A percentile compares a stretch with the other conserved stretches of the same genome.
Conservation (phyloP, 1,140 invertebrate genomes). For the Calliphora vicina region DNA sequence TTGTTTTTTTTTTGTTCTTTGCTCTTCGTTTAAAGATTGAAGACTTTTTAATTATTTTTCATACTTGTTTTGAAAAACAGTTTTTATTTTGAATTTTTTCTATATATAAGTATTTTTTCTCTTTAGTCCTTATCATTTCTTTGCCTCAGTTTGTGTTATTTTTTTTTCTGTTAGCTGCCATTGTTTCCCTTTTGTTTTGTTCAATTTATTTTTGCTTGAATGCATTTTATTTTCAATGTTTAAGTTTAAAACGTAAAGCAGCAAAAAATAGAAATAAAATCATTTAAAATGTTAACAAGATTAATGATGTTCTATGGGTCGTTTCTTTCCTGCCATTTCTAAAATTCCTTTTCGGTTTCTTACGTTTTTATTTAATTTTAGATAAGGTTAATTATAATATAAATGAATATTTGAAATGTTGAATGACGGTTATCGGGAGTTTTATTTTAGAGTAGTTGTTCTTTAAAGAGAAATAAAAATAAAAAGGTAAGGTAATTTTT, state of each 20-base stretch:
- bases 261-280: slow-evolving; percentile 1
- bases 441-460: background rate
- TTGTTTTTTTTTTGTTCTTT: too few species aligned
- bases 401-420: background rate
- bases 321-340: background rate
- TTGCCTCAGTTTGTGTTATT: too few species aligned
- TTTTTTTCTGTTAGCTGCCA: background rate
- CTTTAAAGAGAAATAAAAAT: too few species aligned
- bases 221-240: slow-evolving; percentile 23
- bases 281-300: slow-evolving; percentile 24
- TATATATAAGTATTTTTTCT: background rate
- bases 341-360: background rate
- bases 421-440: background rate
- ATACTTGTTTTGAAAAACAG: background rate
- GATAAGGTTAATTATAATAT: slow-evolving; percentile 31
- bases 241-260: background rate
- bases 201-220: background rate
- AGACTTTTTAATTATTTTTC: slow-evolving; percentile 30
- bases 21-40: background rate
- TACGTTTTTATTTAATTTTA: slow-evolving; percentile 18
- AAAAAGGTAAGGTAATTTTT: too few species aligned
- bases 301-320: slow-evolving; percentile 21
- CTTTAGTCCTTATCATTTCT: slow-evolving; percentile 9
- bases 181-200: slow-evolving; percentile 3
- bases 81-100: background rate